A percentile compares a stretch with the other conserved stretches of the same genome.
phyloP scores from a whole-genome alignment of 1,140 invertebrate species.

The Conopomorpha cramerella region DNA sequence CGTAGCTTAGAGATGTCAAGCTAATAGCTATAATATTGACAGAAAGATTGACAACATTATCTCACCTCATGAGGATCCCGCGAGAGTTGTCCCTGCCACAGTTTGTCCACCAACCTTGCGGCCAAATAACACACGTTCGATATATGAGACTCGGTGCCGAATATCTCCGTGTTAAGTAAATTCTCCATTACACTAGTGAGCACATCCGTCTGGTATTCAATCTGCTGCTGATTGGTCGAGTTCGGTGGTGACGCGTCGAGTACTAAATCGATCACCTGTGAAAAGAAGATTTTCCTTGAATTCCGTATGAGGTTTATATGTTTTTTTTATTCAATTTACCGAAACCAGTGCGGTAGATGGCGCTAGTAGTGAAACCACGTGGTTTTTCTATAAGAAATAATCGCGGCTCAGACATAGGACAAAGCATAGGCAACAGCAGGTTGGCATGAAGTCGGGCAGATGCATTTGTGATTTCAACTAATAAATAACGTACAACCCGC shows the following conservation, averaged over 20 bases:
- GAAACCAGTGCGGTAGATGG: too few species aligned
- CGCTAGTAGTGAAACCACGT: too few species aligned
- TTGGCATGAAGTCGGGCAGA: too few species aligned
- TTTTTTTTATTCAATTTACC: too few species aligned
- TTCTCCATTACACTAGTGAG: constrained; percentile 93
- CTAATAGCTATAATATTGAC: not conserved
- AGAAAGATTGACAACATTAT: not conserved
- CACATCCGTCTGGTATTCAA: constrained; percentile 91
- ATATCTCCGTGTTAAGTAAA: constrained; percentile 86
- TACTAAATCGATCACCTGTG: constrained; percentile 80
- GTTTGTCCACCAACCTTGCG: constrained; percentile 91
- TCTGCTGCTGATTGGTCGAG: constrained; percentile 78
- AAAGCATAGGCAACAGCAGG: too few species aligned
- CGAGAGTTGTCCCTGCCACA: constrained; percentile 91
- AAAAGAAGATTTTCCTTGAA: constrained; percentile 5
- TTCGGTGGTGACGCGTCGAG: constrained; percentile 86
- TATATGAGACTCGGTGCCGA: constrained; percentile 80
- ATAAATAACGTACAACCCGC: too few species aligned
- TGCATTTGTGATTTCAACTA: too few species aligned
- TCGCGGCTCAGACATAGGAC: too few species aligned
- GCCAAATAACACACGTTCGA: constrained; percentile 94
- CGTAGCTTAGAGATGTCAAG: too few species aligned
- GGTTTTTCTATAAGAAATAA: too few species aligned
- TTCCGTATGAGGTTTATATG: too few species aligned
- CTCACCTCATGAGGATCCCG: constrained; percentile 86